Evolutionary conservation across 2,888 invertebrate species (phyloP), one percentile per base, ranked within the genome.

Genomic region (Eupeodes luniger): DNA sequence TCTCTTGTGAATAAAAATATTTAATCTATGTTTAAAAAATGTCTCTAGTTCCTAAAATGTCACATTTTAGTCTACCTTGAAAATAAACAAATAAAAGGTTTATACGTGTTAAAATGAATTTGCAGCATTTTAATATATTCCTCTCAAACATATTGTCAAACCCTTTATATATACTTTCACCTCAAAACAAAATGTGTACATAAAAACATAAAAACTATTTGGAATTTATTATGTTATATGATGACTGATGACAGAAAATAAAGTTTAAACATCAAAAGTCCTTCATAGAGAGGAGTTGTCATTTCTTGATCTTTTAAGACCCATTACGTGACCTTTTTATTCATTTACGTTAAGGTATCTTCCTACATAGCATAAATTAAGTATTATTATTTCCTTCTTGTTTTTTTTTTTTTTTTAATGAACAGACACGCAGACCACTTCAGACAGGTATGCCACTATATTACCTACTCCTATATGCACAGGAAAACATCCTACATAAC

Each of bases 301-400:
- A 83, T 80, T 83, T 87, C 64, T 80, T 66, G 83, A 53, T 49
- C 70, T 47, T 86, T 74, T 78, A 74, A 78, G 51, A 67, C 14
- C 62, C 70, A 75, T 81, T 83, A 87, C 87, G 87, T 87, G 87
- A 83, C 83, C 87, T 87, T 79, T 83, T 81, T 53, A 59, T 14
- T 9, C 34, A 59, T 36, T 36, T 5, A 36, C 12, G 12, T 57
- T 51, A 40, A 40, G 40, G 40, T 40, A 40, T 9, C 40, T 40
- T 40, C 9, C 9, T 40, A 57, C 27, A 19, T 34, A 11, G 7
- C 7, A 14, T 34, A 59, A 59, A 34, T 34, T 59, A 59, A 36
- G 59, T 64, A 47, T 64, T 64, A 64, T 66, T 44, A 59, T 69
- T 78, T 69, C 11, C 59, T 69, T 55, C 6, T 11, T 19, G 27